Conservation (phyloP, 2,888 invertebrate genomes). For the Lasiommata megera region DNA sequence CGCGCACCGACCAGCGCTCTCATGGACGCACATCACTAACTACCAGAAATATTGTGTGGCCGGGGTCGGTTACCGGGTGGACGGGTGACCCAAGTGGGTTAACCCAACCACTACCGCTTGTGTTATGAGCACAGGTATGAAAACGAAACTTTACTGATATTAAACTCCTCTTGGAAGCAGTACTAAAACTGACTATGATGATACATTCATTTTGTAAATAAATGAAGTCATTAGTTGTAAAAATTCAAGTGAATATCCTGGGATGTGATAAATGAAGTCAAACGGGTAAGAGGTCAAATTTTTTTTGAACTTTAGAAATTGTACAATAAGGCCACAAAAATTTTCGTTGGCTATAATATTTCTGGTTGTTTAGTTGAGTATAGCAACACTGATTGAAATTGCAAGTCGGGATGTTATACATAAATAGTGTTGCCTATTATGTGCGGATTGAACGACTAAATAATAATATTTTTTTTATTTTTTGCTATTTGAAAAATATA, state of each 20-base stretch:
- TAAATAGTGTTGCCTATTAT: constrained; percentile 30
- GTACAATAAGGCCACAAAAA: no score
- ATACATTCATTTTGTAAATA: not conserved
- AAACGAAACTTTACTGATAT: no score
- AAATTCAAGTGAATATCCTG: no score
- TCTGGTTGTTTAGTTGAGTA: constrained; percentile 19
- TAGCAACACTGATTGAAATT: constrained; percentile 30
- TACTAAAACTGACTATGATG: not conserved
- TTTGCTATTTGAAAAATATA: no score
- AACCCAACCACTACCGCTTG: no score
- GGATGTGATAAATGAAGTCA: no score
- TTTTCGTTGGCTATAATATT: not conserved
- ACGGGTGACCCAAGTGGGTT: no score
- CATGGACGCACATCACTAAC: constrained; percentile 15
- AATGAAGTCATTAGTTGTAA: not conserved
- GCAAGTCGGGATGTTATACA: constrained; percentile 27
- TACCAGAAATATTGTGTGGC: not conserved
- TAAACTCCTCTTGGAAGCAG: no score
- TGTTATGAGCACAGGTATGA: no score
- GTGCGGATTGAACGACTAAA: constrained; percentile 25
- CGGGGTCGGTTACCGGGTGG: no score
- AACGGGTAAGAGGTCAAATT: no score
- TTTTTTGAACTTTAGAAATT: no score
- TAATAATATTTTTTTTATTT: constrained; percentile 14
- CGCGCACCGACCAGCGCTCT: constrained; percentile 11